Evolutionary conservation across 2,888 invertebrate genomes (phyloP), one percentile per base, ranked within the genome.

Genomic region (Volucella zonaria): DNA sequence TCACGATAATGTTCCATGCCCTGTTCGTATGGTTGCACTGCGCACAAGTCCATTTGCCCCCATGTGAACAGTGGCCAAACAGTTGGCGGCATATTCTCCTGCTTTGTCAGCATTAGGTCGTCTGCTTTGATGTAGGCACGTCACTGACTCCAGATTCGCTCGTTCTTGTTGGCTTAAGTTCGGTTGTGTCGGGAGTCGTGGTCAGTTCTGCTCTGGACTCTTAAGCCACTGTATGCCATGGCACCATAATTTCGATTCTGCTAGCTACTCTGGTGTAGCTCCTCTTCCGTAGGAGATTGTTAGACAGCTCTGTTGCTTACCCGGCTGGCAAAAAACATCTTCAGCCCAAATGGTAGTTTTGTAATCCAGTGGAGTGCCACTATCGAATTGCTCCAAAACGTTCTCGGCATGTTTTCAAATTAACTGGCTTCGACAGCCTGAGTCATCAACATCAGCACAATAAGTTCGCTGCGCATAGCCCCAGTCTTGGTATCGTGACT

Each of bases 321-420:
- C 12, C 71, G 40, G 38, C 68, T 78, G 10, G 56, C 54, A 18
- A 78, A 62, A 40, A 73, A 82, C 9, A 68, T 31, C 43, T 81
- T 80, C 14, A 79, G 54, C 15, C 43, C 18, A 9, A n/a, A 42
- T 18, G 68, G 67, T n/a, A 18, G 3, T n/a, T 73, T 76, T 12
- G 42, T 56, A 2, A 85, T 31, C 81, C 81, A 82, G 15, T 75
- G 62, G 3, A 75, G 31, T 8, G 59, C 71, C 23, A 82, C 61
- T 2, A 14, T 52, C 0, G 79, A 86, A 12, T 86, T 79, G 10
- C 64, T 71, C 82, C 86, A 86, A 18, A 18, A 15, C 2, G 10
- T 12, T 42, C 8, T 15, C 42, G 59, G 15, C 15, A 10, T 23
- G 2, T 18, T 18, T 42, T 61, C n/a, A 12, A 61, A 45, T 45